Conservation (phyloP, 1,140 invertebrate genomes). For the Drepana arcuata region DNA sequence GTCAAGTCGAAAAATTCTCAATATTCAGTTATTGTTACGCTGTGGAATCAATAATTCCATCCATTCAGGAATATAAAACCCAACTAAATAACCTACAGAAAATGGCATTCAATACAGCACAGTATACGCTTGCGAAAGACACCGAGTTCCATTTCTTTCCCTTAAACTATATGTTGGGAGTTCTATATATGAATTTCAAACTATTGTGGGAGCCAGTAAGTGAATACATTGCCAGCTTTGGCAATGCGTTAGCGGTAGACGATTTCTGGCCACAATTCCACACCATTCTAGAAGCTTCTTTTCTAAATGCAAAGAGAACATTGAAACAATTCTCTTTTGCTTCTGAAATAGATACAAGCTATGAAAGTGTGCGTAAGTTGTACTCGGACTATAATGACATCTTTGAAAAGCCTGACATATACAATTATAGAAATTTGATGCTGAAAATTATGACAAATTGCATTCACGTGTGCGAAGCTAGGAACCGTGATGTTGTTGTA, state of each 20-base stretch:
- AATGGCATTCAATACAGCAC: constrained; percentile 75
- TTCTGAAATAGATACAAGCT: constrained; percentile 36
- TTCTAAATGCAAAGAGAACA: constrained; percentile 45
- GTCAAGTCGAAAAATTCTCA: constrained; percentile 57
- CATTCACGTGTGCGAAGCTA: constrained; percentile 81
- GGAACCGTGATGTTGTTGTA: constrained; percentile 83
- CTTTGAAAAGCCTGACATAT: constrained; percentile 76
- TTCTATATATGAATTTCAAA: constrained; percentile 89
- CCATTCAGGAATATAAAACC: constrained; percentile 84
- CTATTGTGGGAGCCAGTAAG: constrained; percentile 89
- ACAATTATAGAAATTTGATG: constrained; percentile 84
- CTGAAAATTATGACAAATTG: constrained; percentile 86
- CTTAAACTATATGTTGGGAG: constrained; percentile 85
- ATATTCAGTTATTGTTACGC: constrained; percentile 79
- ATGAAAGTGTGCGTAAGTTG: constrained; percentile 34
- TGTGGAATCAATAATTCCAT: constrained; percentile 78
- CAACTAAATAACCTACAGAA: constrained; percentile 82
- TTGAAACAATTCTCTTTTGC: constrained; percentile 44
- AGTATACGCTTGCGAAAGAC: constrained; percentile 72
- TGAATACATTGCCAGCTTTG: constrained; percentile 82
- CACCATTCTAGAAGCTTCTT: constrained; percentile 71
- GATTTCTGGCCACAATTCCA: constrained; percentile 87
- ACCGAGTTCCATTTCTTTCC: constrained; percentile 75
- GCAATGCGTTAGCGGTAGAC: constrained; percentile 74
- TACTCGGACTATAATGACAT: constrained; percentile 56